Conservation (phyloP, 2,888 invertebrate species). For the Steinernema carpocapsae region DNA sequence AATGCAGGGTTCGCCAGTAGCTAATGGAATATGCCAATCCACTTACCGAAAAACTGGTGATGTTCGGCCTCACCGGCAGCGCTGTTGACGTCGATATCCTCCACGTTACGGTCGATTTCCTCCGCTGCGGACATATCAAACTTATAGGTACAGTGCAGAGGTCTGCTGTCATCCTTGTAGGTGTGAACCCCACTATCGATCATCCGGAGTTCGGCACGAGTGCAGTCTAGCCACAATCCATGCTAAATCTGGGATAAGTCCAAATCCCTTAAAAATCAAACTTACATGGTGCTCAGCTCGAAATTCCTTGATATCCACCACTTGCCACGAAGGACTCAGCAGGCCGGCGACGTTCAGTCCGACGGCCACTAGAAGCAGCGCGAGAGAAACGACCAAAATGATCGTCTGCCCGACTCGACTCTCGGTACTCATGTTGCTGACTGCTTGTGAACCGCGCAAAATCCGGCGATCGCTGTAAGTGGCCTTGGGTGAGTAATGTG, state of each 20-base stretch:
- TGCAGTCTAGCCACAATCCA: constrained; percentile 67
- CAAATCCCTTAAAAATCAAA: neutral
- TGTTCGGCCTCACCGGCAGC: constrained; percentile 68
- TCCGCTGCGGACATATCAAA: constrained; percentile 63
- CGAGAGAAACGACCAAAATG: constrained; percentile 38
- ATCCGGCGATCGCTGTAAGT: neutral
- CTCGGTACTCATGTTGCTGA: constrained; percentile 15
- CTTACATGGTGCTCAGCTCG: constrained; percentile 66
- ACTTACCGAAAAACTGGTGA: constrained; percentile 65
- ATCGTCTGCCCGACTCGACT: constrained; percentile 34
- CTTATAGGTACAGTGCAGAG: constrained; percentile 67
- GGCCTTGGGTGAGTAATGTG: neutral
- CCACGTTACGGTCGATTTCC: constrained; percentile 64
- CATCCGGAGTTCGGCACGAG: constrained; percentile 55
- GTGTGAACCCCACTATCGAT: constrained; percentile 39
- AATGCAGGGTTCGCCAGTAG: constrained; percentile 34
- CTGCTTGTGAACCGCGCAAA: neutral
- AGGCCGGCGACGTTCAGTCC: constrained; percentile 51
- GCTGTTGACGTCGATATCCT: constrained; percentile 63
- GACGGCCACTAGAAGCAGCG: constrained; percentile 46
- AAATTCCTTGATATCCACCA: constrained; percentile 67
- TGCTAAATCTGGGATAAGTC: constrained; percentile 53
- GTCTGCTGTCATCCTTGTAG: constrained; percentile 50
- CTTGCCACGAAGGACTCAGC: constrained; percentile 63
- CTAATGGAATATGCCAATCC: neutral